These are phyloP conservation scores for Drosophila quinaria DNA, from an alignment of 2,888 invertebrate species.

Conservation along the genomic window DNA sequence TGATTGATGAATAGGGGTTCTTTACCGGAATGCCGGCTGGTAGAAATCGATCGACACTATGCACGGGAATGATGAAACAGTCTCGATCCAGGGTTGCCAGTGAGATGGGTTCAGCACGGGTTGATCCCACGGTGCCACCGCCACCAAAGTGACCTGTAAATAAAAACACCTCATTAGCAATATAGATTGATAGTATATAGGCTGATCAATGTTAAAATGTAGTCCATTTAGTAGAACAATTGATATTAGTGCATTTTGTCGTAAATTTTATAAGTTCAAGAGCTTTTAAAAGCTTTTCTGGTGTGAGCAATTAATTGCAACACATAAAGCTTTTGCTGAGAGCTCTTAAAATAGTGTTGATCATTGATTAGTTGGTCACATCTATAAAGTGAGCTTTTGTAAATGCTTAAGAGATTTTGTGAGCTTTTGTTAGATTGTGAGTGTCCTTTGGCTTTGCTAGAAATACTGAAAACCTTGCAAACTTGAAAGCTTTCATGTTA, in stretches of 20 bases:
- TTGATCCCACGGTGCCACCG: slow-evolving; percentile 69
- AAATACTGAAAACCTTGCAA: slow-evolving; percentile 48
- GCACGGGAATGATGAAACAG: slow-evolving; percentile 97
- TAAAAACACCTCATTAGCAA: slow-evolving; percentile 8
- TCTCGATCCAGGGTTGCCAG: slow-evolving; percentile 94
- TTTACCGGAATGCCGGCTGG: slow-evolving; percentile 95
- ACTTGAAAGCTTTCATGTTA: slow-evolving; percentile 34
- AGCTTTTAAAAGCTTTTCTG: slow-evolving; percentile 33
- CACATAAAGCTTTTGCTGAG: slow-evolving; percentile 30
- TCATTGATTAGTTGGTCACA: slow-evolving; percentile 1
- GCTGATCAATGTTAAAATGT: slow-evolving; percentile 4
- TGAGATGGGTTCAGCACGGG: slow-evolving; percentile 89
- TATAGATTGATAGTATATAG: neutral
- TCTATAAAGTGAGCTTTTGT: neutral
- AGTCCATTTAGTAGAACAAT: slow-evolving; percentile 9
- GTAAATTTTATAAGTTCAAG: neutral
- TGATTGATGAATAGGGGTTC: neutral
- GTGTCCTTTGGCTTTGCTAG: slow-evolving; percentile 23
- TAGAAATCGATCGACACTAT: slow-evolving; percentile 94
- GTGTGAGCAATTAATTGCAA: slow-evolving; percentile 20
- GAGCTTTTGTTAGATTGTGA: slow-evolving; percentile 24
- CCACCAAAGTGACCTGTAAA: slow-evolving; percentile 82
- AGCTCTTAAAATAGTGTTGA: slow-evolving; percentile 11
- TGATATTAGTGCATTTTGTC: neutral
- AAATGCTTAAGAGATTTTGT: neutral